Evolutionary conservation across 2,888 invertebrate genomes (phyloP), one percentile per base, ranked within the genome.

Genomic region (Drosophila kambysellisi): DNA sequence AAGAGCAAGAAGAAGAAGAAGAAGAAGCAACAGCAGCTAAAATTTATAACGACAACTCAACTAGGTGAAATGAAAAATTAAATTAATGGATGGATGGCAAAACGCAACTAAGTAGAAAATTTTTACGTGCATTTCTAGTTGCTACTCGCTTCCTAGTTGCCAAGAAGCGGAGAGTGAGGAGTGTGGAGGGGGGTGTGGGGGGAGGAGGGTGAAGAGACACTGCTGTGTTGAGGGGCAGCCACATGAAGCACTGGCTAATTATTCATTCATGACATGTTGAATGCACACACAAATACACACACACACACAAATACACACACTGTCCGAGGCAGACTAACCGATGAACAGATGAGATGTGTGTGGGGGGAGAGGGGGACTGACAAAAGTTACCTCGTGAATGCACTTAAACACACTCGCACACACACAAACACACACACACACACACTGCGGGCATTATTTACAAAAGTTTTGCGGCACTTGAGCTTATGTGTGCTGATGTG

Each of bases 191-290:
- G 30, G 4, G 20, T 12, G 3, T 11, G 12, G 12, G 7, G 15
- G 30, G 32, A 29, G 25, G 17, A 11, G n/a, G 2, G 2, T 33
- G 15, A 37, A 15, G 17, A 46, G 20, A 8, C 4, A 15, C 7
- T 41, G n/a, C 41, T 17, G 29, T 17, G 25, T 43, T 64, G 43
- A 39, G 75, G 69, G 69, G 57, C 39, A 70, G 58, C 48, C 76
- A 63, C 65, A 75, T 58, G 82, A 69, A 79, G 75, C 80, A 52
- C 76, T 82, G 86, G 83, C 88, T 88, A 88, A 88, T 88, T 88
- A 89, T 87, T 88, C 88, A 88, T 88, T 88, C 88, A 88, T 87
- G 88, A 87, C 88, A 88, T 88, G 88, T 87, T 88, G 88, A 88
- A 88, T 87, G 88, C 50, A 29, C 50, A 50, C 50, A 50, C 50